These are phyloP conservation scores for Enteromius afrohamiltoni DNA, from an alignment of 2,797 vertebrate species.

Conservation along the genomic window DNA sequence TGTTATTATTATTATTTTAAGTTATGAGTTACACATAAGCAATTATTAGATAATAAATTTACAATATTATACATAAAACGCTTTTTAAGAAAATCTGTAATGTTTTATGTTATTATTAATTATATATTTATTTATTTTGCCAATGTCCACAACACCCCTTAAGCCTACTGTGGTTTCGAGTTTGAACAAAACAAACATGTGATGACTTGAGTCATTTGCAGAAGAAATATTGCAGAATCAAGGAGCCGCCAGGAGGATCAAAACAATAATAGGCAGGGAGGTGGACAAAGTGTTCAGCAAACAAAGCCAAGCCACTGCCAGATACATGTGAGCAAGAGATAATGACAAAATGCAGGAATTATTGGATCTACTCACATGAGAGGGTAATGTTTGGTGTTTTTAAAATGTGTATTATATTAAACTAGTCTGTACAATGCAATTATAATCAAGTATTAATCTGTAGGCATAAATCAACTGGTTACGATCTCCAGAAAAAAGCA, in stretches of 20 bases:
- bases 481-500: not conserved
- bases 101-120: not conserved
- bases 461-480: not conserved
- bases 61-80: not conserved
- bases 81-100: not conserved
- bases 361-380: not conserved
- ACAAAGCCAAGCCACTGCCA: constrained; percentile 54
- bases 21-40: not conserved
- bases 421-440: not conserved
- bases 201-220: constrained; percentile 24
- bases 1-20: not conserved
- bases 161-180: not conserved
- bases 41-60: not conserved
- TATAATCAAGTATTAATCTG: not conserved
- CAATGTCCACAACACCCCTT: not conserved
- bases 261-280: constrained; percentile 56
- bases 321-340: constrained; percentile 11
- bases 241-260: constrained; percentile 49
- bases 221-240: constrained; percentile 48
- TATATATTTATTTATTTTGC: not conserved
- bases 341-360: constrained; percentile 10
- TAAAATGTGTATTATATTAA: not conserved
- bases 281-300: constrained; percentile 59
- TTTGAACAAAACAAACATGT: constrained; percentile 46
- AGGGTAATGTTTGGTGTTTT: not conserved